Conservation (phyloP, 2,888 invertebrate genomes). For the Drosophila falleni region DNA sequence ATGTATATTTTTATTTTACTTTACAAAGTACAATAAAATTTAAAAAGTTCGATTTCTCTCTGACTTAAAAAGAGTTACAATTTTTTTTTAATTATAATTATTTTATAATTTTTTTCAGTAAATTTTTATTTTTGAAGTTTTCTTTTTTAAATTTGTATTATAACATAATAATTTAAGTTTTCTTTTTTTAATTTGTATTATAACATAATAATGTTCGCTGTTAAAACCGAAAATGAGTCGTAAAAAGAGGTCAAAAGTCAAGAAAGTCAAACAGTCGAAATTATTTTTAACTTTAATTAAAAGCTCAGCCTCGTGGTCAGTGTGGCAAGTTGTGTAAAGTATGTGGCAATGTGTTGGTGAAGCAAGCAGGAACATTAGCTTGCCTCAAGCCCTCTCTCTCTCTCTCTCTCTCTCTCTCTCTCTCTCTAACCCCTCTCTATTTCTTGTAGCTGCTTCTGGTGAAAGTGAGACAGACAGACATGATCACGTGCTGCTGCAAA, state of each 20-base stretch:
- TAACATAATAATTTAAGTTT: too few relatives aligned
- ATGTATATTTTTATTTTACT: too few relatives aligned
- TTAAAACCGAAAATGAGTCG: too few relatives aligned
- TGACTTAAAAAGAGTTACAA: too few relatives aligned
- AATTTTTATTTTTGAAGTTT: too few relatives aligned
- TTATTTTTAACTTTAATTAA: conserved; percentile 75
- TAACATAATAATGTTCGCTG: too few relatives aligned
- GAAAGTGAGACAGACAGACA: conserved; percentile 33
- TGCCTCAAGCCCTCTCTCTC: not conserved
- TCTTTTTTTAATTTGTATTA: too few relatives aligned
- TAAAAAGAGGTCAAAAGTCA: conserved; percentile 17
- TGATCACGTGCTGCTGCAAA: conserved; percentile 48
- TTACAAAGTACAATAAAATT: too few relatives aligned
- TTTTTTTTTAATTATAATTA: too few relatives aligned
- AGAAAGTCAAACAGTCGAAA: conserved; percentile 42
- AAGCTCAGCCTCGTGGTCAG: conserved; percentile 51
- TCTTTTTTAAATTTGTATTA: too few relatives aligned
- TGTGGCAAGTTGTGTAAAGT: conserved; percentile 16
- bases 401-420: not conserved
- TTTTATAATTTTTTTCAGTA: too few relatives aligned
- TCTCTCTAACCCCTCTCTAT: not conserved
- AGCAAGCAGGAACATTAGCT: conserved; percentile 3
- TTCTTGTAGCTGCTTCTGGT: not conserved
- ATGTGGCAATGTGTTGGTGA: not conserved
- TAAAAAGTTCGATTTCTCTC: too few relatives aligned